phyloP scores from a whole-genome alignment of 2,888 invertebrate species.

The Hemaris fuciformis region DNA sequence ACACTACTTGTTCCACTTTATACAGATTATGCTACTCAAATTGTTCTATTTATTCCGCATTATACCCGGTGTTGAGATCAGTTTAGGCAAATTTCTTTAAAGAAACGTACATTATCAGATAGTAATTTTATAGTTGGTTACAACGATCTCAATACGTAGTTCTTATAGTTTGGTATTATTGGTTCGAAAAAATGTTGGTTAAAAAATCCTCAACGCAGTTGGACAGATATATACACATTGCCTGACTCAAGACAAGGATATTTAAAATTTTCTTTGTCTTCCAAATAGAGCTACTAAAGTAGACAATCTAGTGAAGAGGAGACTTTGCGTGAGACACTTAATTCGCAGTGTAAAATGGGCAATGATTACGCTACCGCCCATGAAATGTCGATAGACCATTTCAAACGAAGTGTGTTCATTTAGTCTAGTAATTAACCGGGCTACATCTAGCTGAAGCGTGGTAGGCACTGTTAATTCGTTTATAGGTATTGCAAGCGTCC shows the following conservation, averaged over 20 bases:
- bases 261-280: no score
- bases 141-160: no score
- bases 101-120: not conserved
- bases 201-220: no score
- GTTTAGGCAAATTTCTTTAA: not conserved
- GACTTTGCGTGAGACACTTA: no score
- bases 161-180: no score
- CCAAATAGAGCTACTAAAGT: no score
- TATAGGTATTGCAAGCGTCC: slow-evolving; percentile 37
- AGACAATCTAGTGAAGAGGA: no score
- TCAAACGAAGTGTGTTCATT: slow-evolving; percentile 32
- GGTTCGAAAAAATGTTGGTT: no score
- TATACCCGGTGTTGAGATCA: not conserved
- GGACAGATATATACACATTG: no score
- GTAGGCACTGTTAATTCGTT: slow-evolving; percentile 43
- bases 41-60: slow-evolving; percentile 18
- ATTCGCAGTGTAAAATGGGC: no score
- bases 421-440: slow-evolving; percentile 44
- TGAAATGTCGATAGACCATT: slow-evolving; percentile 24
- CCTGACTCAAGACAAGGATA: no score
- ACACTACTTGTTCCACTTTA: slow-evolving; percentile 35
- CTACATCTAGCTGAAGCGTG: slow-evolving; percentile 30
- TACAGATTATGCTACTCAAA: slow-evolving; percentile 21
- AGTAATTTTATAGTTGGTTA: no score
- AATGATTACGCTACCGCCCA: not conserved